phyloP scores from a whole-genome alignment of 2,113 vertebrate genomes.

The Pygoscelis adeliae region DNA sequence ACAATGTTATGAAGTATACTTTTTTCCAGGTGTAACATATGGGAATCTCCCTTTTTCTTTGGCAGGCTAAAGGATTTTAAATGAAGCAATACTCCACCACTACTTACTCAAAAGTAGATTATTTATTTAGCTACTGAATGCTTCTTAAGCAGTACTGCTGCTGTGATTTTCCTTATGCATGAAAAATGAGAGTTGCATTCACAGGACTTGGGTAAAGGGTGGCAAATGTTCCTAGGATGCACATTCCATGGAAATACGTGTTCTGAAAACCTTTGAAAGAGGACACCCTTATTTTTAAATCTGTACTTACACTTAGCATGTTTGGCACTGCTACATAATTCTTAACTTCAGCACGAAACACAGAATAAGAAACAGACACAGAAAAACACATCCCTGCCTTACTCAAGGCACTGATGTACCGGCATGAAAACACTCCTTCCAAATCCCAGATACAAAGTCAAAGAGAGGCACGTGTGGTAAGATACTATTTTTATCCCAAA shows the following conservation, averaged over 20 bases:
- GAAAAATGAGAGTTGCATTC: not conserved
- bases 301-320: not conserved
- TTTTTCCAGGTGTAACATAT: not conserved
- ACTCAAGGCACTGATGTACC: not conserved
- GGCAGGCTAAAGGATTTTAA: not conserved
- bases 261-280: not conserved
- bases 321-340: not conserved
- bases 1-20: not conserved
- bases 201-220: not conserved
- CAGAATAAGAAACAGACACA: not conserved
- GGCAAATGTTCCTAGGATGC: not conserved
- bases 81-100: not conserved
- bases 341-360: not conserved
- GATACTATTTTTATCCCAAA: not conserved
- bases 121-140: not conserved
- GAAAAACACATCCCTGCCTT: not conserved
- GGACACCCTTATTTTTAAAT: not conserved
- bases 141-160: not conserved
- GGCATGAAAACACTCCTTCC: not conserved
- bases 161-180: not conserved
- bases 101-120: not conserved
- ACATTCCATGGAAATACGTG: not conserved
- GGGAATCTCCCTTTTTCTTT: not conserved
- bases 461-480: not conserved
- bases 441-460: not conserved